phyloP scores from a whole-genome alignment of 2,888 invertebrate species.

The Zeuzera pyrina region DNA sequence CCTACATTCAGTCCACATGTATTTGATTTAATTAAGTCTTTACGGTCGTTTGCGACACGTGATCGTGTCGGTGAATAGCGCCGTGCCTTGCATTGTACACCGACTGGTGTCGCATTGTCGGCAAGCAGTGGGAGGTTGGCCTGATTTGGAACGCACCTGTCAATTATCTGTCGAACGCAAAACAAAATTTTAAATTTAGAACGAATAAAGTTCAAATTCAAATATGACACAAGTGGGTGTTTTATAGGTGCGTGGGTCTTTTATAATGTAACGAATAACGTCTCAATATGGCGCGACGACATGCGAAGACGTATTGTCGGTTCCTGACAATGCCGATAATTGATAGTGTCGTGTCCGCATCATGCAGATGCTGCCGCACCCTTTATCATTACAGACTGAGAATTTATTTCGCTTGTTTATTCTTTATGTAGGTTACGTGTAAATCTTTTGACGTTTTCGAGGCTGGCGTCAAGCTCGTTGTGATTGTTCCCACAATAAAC shows the following conservation, averaged over 20 bases:
- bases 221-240: slow-evolving; percentile 19
- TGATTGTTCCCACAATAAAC: background rate
- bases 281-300: slow-evolving; percentile 49
- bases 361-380: slow-evolving; percentile 55
- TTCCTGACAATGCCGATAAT: slow-evolving; percentile 56
- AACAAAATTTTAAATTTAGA: slow-evolving; percentile 28
- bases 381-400: slow-evolving; percentile 37
- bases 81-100: slow-evolving; percentile 30
- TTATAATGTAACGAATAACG: slow-evolving; percentile 23
- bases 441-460: slow-evolving; percentile 43
- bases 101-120: slow-evolving; percentile 49
- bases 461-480: slow-evolving; percentile 15
- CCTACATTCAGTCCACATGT: slow-evolving; percentile 43
- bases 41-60: slow-evolving; percentile 48
- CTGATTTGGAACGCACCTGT: slow-evolving; percentile 63
- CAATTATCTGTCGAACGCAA: slow-evolving; percentile 23
- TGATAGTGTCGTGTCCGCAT: slow-evolving; percentile 44
- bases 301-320: slow-evolving; percentile 47
- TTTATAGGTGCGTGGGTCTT: slow-evolving; percentile 29
- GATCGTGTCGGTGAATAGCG: slow-evolving; percentile 43
- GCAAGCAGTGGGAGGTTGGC: slow-evolving; percentile 61
- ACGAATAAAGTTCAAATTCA: slow-evolving; percentile 25
- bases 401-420: slow-evolving; percentile 44
- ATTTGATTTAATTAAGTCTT: slow-evolving; percentile 66
- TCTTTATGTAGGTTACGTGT: slow-evolving; percentile 37